Conservation (phyloP, 2,797 vertebrate genomes). For the Carcharodon carcharias region DNA sequence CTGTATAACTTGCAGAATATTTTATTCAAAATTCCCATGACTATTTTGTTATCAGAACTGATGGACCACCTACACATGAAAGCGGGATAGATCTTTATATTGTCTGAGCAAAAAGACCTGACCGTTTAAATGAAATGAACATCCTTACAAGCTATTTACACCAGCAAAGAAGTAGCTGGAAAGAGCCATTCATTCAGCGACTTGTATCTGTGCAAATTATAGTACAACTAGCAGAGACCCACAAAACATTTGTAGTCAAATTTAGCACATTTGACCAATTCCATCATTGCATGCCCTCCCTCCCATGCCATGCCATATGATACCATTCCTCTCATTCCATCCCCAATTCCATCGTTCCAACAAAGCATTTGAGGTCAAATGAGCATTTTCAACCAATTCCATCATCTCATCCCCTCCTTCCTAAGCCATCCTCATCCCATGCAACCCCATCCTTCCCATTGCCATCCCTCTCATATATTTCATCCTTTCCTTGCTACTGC, state of each 20-base stretch:
- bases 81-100: background rate
- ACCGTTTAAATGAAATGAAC: background rate
- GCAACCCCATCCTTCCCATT: background rate
- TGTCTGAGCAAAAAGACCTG: background rate
- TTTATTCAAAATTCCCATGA: background rate
- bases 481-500: background rate
- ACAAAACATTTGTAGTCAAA: background rate
- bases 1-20: background rate
- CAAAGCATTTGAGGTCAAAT: background rate
- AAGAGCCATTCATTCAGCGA: background rate
- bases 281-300: background rate
- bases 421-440: background rate
- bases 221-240: background rate
- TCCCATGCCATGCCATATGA: background rate
- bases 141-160: background rate
- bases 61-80: background rate
- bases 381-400: background rate
- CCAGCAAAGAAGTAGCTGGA: background rate
- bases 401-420: background rate
- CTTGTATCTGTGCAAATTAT: conserved; percentile 5
- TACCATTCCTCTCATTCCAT: too few species aligned
- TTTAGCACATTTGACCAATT: background rate
- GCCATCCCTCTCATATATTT: too few species aligned
- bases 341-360: too few species aligned
- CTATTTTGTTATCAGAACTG: background rate